Conservation (phyloP, 2,797 vertebrate species). For the Molossus alvarezi region DNA sequence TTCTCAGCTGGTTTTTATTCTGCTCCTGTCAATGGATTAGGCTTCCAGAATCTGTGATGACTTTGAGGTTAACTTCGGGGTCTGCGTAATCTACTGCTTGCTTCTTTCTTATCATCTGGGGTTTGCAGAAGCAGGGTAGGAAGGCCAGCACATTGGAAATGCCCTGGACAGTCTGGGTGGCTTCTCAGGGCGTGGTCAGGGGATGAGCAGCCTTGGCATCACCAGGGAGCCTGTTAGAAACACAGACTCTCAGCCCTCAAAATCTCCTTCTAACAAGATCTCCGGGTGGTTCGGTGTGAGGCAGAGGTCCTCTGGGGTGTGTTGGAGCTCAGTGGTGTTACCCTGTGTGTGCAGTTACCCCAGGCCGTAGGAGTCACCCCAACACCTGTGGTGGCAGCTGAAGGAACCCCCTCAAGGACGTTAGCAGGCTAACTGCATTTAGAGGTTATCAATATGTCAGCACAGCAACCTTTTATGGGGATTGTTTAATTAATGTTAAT, state of each 20-base stretch:
- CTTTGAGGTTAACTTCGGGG: conserved; percentile 59
- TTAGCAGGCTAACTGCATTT: conserved; percentile 79
- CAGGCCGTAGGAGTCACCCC: conserved; percentile 76
- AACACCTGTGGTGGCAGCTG: conserved; percentile 61
- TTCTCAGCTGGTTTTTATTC: conserved; percentile 19
- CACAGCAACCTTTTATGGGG: conserved; percentile 74
- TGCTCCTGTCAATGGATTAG: background rate
- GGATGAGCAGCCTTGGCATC: fast-evolving
- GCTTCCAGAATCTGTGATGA: conserved; percentile 63
- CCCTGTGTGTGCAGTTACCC: background rate
- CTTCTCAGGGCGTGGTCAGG: background rate
- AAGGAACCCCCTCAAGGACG: conserved; percentile 1
- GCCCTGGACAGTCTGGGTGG: background rate
- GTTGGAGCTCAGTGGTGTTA: conserved; percentile 45
- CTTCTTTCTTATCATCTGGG: background rate
- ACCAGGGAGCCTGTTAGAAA: background rate
- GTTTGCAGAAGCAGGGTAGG: conserved; percentile 40
- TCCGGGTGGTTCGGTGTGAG: background rate
- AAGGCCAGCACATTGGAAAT: conserved; percentile 58
- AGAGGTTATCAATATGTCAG: conserved; percentile 84
- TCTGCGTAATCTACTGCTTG: conserved; percentile 36
- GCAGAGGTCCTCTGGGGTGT: too few relatives aligned
- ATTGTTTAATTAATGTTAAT: conserved; percentile 88
- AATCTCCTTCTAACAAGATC: background rate
- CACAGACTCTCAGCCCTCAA: background rate